Base-by-base conservation (phyloP, 2,797 vertebrate genomes). In the Amblyopsis hoosieri region DNA sequence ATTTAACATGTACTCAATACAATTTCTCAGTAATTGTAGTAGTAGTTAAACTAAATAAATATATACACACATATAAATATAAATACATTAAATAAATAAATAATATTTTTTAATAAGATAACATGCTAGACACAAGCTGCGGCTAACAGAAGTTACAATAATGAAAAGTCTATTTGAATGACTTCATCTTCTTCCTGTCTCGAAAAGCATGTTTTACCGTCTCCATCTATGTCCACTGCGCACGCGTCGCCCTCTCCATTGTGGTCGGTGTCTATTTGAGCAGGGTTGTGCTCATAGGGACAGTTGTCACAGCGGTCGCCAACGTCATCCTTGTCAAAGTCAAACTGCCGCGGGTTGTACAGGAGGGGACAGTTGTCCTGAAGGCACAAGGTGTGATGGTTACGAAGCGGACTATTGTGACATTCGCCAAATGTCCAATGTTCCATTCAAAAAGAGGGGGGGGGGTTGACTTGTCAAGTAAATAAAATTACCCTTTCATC, bases 261-360 rank as follows among this genome's bases (percentile, higher is more conserved):
- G 79, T 93, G 82, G 76, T 99, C 95, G 0, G 98, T 99, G 83
- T 99, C 98, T 48, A 97, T 99, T 82, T 99, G 98, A 3, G 95
- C 95, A 0, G 94, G 95, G 76, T 99, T 99, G 86, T 98, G 95
- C 49, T 98, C 96, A 0, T 98, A 97, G 0, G 97, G 96, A 19
- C 98, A 99, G 78, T 99, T 99, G 71, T 99, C 98, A 59, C 98
- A 99, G 45, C 97, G 95, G 80, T 99, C 96, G 1, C 98, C 98
- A 1, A 99, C 97, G 74, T 97, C 96, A 19, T 99, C 98, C 69
- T 98, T 98, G 85, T 99, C 98, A 9, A 99, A 97, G 86, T 99
- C 98, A 78, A 92, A 94, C 77, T 99, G 97, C 10, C 94, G 95
- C 31, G 98, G 98, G 83, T 99, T 99, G 89, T 95, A 99, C 51